These are phyloP conservation scores for Pseudobourletiella spinata DNA, from an alignment of 1,140 invertebrate genomes.

Conservation along the genomic window DNA sequence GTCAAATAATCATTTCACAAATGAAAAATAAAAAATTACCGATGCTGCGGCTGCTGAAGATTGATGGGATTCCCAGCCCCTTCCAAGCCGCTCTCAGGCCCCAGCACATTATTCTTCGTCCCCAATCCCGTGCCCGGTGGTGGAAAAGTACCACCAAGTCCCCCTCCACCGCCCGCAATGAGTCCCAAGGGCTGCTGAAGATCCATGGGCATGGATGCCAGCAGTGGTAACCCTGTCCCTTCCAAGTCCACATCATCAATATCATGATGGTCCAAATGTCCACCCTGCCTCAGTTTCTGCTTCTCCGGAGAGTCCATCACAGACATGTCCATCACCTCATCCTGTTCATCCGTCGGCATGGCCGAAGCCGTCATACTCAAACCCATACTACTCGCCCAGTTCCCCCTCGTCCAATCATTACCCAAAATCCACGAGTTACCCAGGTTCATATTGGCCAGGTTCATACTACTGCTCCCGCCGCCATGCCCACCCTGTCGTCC, in stretches of 20 bases:
- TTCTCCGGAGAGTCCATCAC: constrained; percentile 26
- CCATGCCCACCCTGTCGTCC: not conserved
- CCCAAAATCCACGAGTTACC: constrained; percentile 1
- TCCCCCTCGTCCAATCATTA: constrained; percentile 13
- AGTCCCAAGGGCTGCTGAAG: constrained; percentile 24
- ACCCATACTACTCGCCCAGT: not conserved
- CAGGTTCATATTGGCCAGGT: not conserved
- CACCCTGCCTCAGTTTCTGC: not conserved
- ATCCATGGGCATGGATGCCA: constrained; percentile 30
- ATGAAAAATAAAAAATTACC: too few relatives aligned
- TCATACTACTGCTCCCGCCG: too few relatives aligned
- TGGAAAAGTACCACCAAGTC: not conserved
- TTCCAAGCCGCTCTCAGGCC: not conserved
- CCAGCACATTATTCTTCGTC: too few relatives aligned
- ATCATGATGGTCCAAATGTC: constrained; percentile 13
- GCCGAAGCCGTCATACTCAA: not conserved
- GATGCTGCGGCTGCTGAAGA: constrained; percentile 17
- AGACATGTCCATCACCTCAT: constrained; percentile 33
- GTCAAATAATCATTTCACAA: too few relatives aligned
- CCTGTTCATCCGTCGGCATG: constrained; percentile 16
- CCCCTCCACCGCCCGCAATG: not conserved
- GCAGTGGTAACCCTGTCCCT: constrained; percentile 14
- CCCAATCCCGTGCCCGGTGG: not conserved
- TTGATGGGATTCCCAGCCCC: constrained; percentile 5
- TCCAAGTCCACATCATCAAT: constrained; percentile 30